These are phyloP conservation scores for Neodiprion fabricii DNA, from an alignment of 1,140 invertebrate species.

Conservation along the genomic window DNA sequence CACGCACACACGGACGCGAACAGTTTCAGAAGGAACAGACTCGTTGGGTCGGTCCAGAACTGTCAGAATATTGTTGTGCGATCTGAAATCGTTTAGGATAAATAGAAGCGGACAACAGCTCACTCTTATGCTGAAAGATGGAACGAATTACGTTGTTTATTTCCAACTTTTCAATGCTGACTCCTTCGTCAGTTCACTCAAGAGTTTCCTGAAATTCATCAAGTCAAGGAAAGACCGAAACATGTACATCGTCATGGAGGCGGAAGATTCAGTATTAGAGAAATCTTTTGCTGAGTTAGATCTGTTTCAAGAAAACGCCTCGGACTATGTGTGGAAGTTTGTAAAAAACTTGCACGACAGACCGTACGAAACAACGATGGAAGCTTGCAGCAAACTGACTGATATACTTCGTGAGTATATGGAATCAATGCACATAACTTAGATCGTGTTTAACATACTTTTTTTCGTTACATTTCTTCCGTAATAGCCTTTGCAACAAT, in stretches of 20 bases:
- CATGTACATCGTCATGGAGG: slow-evolving; percentile 70
- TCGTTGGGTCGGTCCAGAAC: slow-evolving; percentile 63
- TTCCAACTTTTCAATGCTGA: slow-evolving; percentile 88
- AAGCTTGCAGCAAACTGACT: slow-evolving; percentile 84
- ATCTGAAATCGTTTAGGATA: slow-evolving; percentile 72
- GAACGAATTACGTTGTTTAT: slow-evolving; percentile 77
- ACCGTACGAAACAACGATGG: slow-evolving; percentile 81
- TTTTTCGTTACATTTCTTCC: too few relatives aligned
- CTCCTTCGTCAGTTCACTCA: slow-evolving; percentile 74
- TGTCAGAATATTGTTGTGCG: slow-evolving; percentile 70
- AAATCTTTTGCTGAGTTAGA: slow-evolving; percentile 87
- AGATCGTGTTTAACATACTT: too few relatives aligned
- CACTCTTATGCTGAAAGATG: slow-evolving; percentile 75
- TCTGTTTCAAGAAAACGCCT: slow-evolving; percentile 75
- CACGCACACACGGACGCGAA: slow-evolving; percentile 66
- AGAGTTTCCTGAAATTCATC: slow-evolving; percentile 66
- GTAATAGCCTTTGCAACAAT: too few relatives aligned
- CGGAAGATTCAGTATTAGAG: slow-evolving; percentile 71
- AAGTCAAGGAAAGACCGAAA: slow-evolving; percentile 75
- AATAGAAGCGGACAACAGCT: slow-evolving; percentile 73
- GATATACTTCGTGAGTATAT: slow-evolving; percentile 65
- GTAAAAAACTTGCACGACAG: slow-evolving; percentile 75
- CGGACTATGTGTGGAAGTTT: slow-evolving; percentile 73
- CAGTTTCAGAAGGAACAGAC: slow-evolving; percentile 62
- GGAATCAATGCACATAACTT: background rate